phyloP scores from a whole-genome alignment of 2,797 vertebrate genomes.

The Caiman crocodilus region DNA sequence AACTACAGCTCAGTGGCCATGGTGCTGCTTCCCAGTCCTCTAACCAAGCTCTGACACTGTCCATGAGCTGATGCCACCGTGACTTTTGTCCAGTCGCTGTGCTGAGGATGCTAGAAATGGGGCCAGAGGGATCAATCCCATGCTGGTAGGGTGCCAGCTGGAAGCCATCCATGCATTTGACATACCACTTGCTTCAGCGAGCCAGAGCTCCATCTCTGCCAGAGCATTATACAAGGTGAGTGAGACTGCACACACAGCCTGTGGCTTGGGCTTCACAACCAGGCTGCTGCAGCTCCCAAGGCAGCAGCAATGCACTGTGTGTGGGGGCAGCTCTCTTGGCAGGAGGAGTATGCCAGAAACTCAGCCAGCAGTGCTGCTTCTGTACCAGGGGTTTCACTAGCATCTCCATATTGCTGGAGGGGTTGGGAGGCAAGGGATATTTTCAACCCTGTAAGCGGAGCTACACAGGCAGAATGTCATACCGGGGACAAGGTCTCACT shows the following conservation, averaged over 20 bases:
- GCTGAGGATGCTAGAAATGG: accelerated
- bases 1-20: not conserved
- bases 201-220: not conserved
- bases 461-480: too few relatives aligned
- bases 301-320: accelerated
- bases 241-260: not conserved
- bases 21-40: not conserved
- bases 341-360: not conserved
- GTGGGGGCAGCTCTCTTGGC: not conserved
- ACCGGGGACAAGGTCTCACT: too few relatives aligned
- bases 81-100: not conserved
- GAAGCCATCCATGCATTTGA: not conserved
- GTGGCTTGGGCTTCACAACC: not conserved
- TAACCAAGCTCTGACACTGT: not conserved
- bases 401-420: too few relatives aligned
- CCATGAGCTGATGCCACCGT: accelerated
- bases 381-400: too few relatives aligned
- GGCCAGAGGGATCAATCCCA: too few relatives aligned
- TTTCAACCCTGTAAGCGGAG: too few relatives aligned
- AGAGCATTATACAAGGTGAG: accelerated
- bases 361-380: not conserved
- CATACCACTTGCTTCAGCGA: not conserved
- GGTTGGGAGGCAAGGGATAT: too few relatives aligned
- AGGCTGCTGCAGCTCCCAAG: not conserved
- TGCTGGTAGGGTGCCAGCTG: not conserved